These are phyloP conservation scores for Corbicula japonica DNA, from an alignment of 2,888 invertebrate species.

Conservation along the genomic window DNA sequence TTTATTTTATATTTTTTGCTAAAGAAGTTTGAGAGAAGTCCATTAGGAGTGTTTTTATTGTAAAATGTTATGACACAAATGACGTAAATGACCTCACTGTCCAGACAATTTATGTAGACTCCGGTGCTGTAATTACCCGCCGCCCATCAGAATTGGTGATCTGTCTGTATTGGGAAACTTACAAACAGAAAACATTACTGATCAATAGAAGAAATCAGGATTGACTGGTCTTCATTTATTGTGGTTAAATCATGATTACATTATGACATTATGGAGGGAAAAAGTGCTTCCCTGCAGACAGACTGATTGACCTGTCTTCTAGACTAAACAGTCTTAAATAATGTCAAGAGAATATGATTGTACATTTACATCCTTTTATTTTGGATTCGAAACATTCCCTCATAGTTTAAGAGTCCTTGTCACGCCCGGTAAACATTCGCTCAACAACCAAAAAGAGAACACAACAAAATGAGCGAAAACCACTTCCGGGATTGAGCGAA, in stretches of 20 bases:
- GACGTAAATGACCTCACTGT: slow-evolving; percentile 13
- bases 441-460: too few species aligned
- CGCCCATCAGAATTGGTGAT: slow-evolving; percentile 22
- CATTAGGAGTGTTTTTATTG: too few species aligned
- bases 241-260: slow-evolving; percentile 35
- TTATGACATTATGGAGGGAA: too few species aligned
- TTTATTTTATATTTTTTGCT: too few species aligned
- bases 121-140: slow-evolving; percentile 35
- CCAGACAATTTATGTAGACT: too few species aligned
- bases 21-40: too few species aligned
- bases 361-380: too few species aligned
- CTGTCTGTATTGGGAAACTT: slow-evolving; percentile 15
- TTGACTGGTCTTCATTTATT: slow-evolving; percentile 12
- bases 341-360: slow-evolving; percentile 21
- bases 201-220: slow-evolving; percentile 2
- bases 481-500: too few species aligned
- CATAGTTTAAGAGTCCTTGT: too few species aligned
- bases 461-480: too few species aligned
- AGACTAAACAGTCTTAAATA: slow-evolving; percentile 17
- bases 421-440: too few species aligned
- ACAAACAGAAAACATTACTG: slow-evolving; percentile 14
- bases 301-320: slow-evolving; percentile 35
- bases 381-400: too few species aligned
- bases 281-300: slow-evolving; percentile 22
- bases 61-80: slow-evolving; percentile 15